Conservation (phyloP, 2,113 vertebrate genomes). For the Salvelinus sp. region DNA sequence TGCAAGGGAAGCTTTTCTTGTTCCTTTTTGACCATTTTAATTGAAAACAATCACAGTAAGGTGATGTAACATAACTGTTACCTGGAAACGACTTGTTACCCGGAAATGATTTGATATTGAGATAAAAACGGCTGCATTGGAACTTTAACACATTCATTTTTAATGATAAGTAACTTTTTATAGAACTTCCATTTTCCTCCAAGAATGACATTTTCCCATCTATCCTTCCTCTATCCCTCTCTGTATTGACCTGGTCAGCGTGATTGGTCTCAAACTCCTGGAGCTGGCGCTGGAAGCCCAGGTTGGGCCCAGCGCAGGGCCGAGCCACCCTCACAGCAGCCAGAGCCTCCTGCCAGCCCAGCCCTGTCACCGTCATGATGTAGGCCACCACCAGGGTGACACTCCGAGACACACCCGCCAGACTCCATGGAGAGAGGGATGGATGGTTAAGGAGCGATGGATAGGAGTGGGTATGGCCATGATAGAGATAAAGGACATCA, state of each 20-base stretch:
- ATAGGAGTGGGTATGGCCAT: not conserved
- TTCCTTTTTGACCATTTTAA: no score
- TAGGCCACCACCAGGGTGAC: conserved; percentile 94
- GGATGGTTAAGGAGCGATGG: not conserved
- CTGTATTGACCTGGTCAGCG: conserved; percentile 77
- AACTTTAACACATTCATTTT: no score
- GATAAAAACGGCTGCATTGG: no score
- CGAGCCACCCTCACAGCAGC: conserved; percentile 82
- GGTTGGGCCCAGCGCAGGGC: conserved; percentile 89
- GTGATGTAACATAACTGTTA: no score
- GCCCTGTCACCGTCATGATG: conserved; percentile 90
- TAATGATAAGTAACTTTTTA: not conserved
- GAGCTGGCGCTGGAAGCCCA: conserved; percentile 92
- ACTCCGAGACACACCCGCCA: conserved; percentile 94
- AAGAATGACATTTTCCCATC: not conserved
- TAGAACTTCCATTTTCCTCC: not conserved
- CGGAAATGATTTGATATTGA: no score
- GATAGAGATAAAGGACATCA: no score
- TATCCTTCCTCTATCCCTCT: not conserved
- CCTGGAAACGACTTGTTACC: no score
- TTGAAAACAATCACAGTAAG: no score
- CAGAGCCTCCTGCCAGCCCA: conserved; percentile 92
- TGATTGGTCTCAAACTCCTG: conserved; percentile 86
- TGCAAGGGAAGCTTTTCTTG: no score
- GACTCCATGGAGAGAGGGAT: conserved; percentile 65